Conservation (phyloP, 2,113 vertebrate species). For the Plecotus auritus region DNA sequence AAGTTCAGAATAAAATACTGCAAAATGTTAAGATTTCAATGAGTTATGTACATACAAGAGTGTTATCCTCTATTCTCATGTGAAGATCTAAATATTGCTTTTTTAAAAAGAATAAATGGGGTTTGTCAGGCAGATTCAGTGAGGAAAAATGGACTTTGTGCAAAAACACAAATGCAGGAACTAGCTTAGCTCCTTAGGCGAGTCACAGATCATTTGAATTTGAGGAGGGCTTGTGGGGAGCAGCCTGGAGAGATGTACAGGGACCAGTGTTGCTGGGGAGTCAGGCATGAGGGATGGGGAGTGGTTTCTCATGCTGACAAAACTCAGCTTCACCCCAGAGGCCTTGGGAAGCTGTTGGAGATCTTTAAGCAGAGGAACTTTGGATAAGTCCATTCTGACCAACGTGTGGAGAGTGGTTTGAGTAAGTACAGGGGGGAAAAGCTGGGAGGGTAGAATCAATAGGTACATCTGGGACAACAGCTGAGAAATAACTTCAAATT, state of each 20-base stretch:
- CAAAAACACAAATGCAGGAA: neutral
- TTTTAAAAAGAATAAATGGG: neutral
- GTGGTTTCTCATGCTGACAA: neutral
- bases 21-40: neutral
- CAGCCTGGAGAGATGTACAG: neutral
- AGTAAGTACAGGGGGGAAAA: neutral
- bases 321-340: neutral
- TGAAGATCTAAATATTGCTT: slow-evolving; percentile 4
- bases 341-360: neutral
- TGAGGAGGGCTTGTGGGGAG: neutral
- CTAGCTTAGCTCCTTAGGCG: neutral
- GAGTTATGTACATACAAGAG: neutral
- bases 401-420: neutral
- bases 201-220: neutral
- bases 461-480: neutral
- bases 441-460: neutral
- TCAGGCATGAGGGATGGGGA: neutral
- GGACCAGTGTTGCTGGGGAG: neutral
- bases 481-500: neutral
- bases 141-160: neutral
- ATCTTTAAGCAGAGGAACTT: neutral
- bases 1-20: neutral
- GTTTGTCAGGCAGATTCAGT: neutral
- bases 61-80: neutral
- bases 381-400: neutral